These are phyloP conservation scores for Polymixis flavicincta DNA, from an alignment of 2,888 invertebrate species.

Conservation along the genomic window DNA sequence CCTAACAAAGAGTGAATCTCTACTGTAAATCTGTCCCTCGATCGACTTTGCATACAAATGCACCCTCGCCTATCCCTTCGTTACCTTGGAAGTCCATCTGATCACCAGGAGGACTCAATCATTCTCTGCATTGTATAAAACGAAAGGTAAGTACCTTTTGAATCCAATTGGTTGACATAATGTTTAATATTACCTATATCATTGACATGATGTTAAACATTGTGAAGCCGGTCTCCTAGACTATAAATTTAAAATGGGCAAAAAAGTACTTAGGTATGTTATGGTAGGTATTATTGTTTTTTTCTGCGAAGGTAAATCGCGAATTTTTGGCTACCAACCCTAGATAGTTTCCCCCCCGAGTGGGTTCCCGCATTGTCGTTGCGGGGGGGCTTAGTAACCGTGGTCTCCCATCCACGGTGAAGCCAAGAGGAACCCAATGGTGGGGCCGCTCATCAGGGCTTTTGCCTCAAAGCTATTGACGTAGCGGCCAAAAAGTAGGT, in stretches of 20 bases:
- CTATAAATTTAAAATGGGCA: background rate
- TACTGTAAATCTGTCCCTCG: slow-evolving; percentile 37
- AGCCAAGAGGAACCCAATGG: too few species aligned
- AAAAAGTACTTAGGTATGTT: too few species aligned
- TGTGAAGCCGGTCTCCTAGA: background rate
- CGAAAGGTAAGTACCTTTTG: background rate
- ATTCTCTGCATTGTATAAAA: slow-evolving; percentile 9
- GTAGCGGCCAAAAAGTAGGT: too few species aligned
- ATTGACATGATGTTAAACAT: background rate
- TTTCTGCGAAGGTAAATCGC: background rate
- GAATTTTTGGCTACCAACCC: too few species aligned
- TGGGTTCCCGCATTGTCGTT: too few species aligned
- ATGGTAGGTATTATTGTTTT: too few species aligned
- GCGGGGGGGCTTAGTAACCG: too few species aligned
- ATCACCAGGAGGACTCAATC: slow-evolving; percentile 27
- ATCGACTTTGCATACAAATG: slow-evolving; percentile 62
- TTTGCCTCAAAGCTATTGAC: too few species aligned
- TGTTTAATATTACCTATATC: too few species aligned
- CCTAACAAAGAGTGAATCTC: slow-evolving; percentile 34
- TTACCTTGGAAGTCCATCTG: slow-evolving; percentile 14
- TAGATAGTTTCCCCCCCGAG: too few species aligned
- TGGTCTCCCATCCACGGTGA: too few species aligned
- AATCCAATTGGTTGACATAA: slow-evolving; percentile 4
- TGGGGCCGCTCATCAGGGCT: too few species aligned
- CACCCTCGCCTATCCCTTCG: slow-evolving; percentile 33